Conservation (phyloP, 2,888 invertebrate species). For the Chorisops tibialis region DNA sequence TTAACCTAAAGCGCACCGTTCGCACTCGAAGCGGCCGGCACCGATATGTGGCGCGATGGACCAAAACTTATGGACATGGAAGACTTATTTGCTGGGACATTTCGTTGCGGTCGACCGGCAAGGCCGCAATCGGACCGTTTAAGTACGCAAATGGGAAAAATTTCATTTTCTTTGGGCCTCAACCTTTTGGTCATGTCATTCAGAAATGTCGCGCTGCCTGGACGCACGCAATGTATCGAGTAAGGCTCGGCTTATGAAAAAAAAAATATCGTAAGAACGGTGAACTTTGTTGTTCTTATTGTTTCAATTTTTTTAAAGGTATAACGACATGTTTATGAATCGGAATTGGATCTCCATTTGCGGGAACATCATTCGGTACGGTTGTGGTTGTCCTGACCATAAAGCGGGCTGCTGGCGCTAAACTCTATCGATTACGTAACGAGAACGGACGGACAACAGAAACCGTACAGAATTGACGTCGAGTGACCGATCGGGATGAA, state of each 20-base stretch:
- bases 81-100: conserved; percentile 27
- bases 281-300: background rate
- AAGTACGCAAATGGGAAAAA: conserved; percentile 32
- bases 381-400: conserved; percentile 15
- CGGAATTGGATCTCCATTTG: conserved; percentile 8
- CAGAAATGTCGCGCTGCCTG: background rate
- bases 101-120: background rate
- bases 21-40: background rate
- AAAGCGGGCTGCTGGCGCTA: conserved; percentile 15
- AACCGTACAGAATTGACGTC: background rate
- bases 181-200: conserved; percentile 21
- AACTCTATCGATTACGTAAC: background rate
- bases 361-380: conserved; percentile 6
- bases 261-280: no score
- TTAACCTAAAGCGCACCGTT: background rate
- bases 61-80: conserved; percentile 32
- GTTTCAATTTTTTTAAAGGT: conserved; percentile 4
- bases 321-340: conserved; percentile 16
- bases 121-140: background rate
- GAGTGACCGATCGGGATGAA: conserved; percentile 14
- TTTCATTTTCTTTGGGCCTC: conserved; percentile 26
- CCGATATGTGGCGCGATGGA: conserved; percentile 5
- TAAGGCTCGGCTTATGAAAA: no score
- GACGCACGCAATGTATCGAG: background rate
- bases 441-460: background rate